These are phyloP conservation scores for Grapholita molesta DNA, from an alignment of 1,140 invertebrate species.

Conservation along the genomic window DNA sequence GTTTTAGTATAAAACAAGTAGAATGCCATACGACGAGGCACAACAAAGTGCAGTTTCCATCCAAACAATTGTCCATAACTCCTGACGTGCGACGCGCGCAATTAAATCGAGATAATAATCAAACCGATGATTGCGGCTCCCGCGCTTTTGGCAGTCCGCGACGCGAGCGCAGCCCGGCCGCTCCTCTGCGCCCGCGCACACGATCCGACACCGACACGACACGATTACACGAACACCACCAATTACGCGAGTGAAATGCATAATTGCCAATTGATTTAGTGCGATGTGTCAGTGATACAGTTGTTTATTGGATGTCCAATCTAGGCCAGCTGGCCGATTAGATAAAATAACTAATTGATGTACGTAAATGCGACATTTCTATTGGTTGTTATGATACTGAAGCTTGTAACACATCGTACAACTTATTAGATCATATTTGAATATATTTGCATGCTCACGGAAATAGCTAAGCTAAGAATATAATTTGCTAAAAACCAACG, in stretches of 20 bases:
- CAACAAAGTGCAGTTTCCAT: neutral
- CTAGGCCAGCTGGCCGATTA: constrained; percentile 30
- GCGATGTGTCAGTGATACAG: constrained; percentile 52
- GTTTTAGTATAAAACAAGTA: neutral
- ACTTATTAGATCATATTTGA: neutral
- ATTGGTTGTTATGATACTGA: constrained; percentile 5
- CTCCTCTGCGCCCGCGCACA: neutral
- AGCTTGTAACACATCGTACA: neutral
- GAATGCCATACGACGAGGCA: neutral
- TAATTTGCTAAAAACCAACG: neutral
- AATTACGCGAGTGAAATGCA: constrained; percentile 23
- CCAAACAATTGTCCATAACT: neutral
- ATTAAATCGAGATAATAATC: constrained; percentile 5
- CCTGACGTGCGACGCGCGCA: neutral
- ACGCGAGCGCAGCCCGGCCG: constrained; percentile 18
- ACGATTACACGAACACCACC: constrained; percentile 11
- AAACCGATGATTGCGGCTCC: neutral
- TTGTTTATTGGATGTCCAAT: constrained; percentile 37
- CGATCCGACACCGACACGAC: neutral
- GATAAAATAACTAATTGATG: constrained; percentile 29
- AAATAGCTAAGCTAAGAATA: neutral
- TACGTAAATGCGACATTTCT: constrained; percentile 1
- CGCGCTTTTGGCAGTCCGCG: constrained; percentile 12
- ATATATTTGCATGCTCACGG: neutral
- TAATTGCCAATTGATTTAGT: constrained; percentile 37